Conservation (phyloP, 2,113 vertebrate species). For the Microtus richardsoni region DNA sequence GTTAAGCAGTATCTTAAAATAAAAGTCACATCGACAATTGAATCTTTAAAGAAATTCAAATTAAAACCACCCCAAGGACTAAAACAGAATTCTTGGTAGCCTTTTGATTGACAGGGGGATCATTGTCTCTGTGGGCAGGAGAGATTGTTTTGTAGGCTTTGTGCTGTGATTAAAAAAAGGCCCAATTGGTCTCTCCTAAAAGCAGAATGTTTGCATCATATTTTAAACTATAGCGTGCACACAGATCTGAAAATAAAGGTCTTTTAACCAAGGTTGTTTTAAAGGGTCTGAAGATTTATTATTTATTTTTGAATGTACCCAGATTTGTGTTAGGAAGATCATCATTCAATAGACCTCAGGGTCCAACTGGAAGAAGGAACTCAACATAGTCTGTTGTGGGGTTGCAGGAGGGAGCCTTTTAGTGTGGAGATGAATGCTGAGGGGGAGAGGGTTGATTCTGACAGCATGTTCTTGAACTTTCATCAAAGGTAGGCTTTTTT, state of each 20-base stretch:
- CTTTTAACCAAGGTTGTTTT: neutral
- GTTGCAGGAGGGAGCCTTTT: neutral
- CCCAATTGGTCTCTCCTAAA: neutral
- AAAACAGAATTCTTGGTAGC: slow-evolving; percentile 6
- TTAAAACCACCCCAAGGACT: neutral
- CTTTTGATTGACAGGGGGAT: neutral
- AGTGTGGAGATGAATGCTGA: neutral
- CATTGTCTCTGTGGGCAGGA: neutral
- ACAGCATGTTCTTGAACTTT: neutral
- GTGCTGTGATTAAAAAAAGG: neutral
- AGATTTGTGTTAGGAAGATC: neutral
- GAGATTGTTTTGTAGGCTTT: neutral
- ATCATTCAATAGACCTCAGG: neutral
- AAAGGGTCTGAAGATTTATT: slow-evolving; percentile 31
- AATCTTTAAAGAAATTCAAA: slow-evolving; percentile 40
- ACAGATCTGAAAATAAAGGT: neutral
- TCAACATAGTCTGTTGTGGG: neutral
- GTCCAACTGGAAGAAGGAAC: neutral
- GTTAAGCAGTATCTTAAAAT: slow-evolving; percentile 23
- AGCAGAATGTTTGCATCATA: neutral
- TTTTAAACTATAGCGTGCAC: slow-evolving; percentile 23
- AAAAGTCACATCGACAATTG: neutral
- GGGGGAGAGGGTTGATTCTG: neutral
- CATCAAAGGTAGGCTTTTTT: neutral
- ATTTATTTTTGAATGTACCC: neutral